phyloP scores from a whole-genome alignment of 2,888 invertebrate species.

The Hydropsyche betteni region DNA sequence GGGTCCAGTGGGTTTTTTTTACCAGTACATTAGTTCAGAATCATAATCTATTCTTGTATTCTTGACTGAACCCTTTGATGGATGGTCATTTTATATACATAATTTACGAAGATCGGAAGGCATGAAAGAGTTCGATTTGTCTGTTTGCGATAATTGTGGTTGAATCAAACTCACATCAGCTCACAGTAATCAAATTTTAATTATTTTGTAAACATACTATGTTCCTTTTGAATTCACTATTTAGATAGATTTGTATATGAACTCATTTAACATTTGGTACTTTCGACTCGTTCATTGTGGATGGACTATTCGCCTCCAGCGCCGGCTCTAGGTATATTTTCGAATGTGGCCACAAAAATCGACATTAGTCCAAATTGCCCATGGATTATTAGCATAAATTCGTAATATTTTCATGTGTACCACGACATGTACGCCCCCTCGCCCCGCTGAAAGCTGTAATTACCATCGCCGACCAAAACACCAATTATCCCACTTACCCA shows the following conservation, averaged over 20 bases:
- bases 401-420: conserved; percentile 43
- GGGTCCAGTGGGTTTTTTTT: conserved; percentile 20
- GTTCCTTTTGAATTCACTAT: no score
- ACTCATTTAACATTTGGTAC: no score
- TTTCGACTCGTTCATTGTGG: not conserved
- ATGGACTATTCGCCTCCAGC: not conserved
- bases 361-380: conserved; percentile 48
- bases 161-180: no score
- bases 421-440: conserved; percentile 45
- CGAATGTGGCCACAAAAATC: conserved; percentile 43
- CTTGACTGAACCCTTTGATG: not conserved
- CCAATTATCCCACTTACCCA: conserved; percentile 6
- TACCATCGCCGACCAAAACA: conserved; percentile 31
- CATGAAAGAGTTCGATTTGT: no score
- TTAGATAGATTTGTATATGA: no score
- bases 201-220: no score
- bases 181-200: no score
- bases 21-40: conserved; percentile 17
- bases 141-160: no score
- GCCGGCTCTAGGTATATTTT: conserved; percentile 33
- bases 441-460: conserved; percentile 49
- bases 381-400: conserved; percentile 48
- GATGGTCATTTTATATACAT: no score
- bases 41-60: not conserved
- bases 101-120: no score